Base-by-base conservation (phyloP, 1,140 invertebrate genomes). In the Zaprionus ornatus region DNA sequence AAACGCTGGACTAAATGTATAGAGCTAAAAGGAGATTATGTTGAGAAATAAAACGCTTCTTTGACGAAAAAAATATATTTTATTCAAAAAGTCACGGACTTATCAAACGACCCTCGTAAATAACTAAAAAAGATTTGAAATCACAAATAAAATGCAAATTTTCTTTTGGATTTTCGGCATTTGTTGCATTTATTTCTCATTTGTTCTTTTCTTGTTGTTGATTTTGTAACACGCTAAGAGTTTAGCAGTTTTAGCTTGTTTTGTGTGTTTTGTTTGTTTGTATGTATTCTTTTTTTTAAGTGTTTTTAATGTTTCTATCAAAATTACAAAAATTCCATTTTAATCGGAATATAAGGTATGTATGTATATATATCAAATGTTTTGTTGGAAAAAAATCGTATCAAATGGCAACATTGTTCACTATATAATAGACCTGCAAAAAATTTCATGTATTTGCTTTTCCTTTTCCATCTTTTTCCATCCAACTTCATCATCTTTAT, bases 381-480 rank as follows among this genome's bases (percentile, higher is more conserved):
- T 48, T 77, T 81, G 77, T 85, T 75, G 77, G 69, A 81, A 90
- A 86, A 84, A 86, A 88, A 88, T 90, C 78, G 67, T 84, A 88
- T 88, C 85, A 90, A 88, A 88, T 90, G 81, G 84, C 85, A 88
- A 88, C 84, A 88, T 88, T 87, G 84, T 88, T 83, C 77, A 88
- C 79, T 87, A 87, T 88, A 87, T 79, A 79, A 87, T 86, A 86
- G 83, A 87, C 80, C 84, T 88, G 84, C 83, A 88, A 87, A 88
- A 79, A 88, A 87, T 87, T 82, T 87, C 83, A 52, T 68, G 45
- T 74, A 64, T 77, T 80, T 70, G 32, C 62, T 59, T 60, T 29
- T 42, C 23, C 19, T 42, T 13, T 21, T 42, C 32, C 6, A 55
- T 74, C n/a, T 13, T 65, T n/a, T n/a, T n/a, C n/a, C 29, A 32